Percentiles rank a stretch among this genome's conserved stretches.
Conservation (phyloP, 2,113 vertebrate species). For the Emydocephalus ijimae region DNA sequence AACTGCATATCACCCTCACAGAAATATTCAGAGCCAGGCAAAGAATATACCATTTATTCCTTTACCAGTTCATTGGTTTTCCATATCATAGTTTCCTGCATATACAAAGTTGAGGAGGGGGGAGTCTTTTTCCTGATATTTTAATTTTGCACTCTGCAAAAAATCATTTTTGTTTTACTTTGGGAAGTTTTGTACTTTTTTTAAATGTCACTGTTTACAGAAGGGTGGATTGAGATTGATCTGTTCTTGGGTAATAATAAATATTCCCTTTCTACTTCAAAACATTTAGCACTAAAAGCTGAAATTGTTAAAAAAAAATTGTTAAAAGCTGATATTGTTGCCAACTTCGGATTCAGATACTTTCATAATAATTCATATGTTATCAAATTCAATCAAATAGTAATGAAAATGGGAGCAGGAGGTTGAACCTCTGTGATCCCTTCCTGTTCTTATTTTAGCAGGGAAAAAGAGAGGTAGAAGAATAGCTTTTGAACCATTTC, state of each 20-base stretch:
- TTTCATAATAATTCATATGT: not conserved
- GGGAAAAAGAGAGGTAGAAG: constrained; percentile 18
- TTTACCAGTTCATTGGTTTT: not conserved
- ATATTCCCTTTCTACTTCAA: not conserved
- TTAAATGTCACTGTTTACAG: not conserved
- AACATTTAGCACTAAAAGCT: not conserved
- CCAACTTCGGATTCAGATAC: not conserved
- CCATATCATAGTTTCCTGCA: not conserved
- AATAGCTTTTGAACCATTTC: constrained; percentile 27
- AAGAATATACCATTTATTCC: not conserved
- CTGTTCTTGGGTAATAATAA: not conserved
- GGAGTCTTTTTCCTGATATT: not conserved
- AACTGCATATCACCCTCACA: not conserved
- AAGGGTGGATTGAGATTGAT: not conserved
- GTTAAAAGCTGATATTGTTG: not conserved
- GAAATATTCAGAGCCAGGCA: not conserved
- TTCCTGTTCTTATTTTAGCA: not conserved
- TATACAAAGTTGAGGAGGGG: not conserved
- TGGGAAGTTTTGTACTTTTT: not conserved
- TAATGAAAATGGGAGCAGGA: not conserved
- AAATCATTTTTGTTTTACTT: not conserved
- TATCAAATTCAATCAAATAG: not conserved
- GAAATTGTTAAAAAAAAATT: not conserved
- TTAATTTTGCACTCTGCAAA: not conserved
- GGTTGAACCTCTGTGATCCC: not conserved